Percentiles rank a stretch among this genome's conserved stretches.
Evolutionary conservation across 1,140 invertebrate species (phyloP).

Genomic region (Papilio glaucus): DNA sequence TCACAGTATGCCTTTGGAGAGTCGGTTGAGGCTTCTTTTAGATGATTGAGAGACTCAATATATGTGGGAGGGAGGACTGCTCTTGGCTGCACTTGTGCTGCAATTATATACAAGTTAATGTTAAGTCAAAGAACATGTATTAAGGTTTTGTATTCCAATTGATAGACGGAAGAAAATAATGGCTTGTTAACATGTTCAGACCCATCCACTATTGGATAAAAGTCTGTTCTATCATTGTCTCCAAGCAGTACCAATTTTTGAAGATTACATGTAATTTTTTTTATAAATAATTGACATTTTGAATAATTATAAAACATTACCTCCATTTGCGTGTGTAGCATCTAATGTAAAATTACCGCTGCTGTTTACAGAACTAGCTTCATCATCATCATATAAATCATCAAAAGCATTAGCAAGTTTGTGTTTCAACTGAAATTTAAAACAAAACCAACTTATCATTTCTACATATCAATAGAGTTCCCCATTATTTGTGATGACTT

Average conservation of each 20-base stretch:
- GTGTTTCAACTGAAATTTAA: slow-evolving; percentile 78
- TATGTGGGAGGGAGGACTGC: slow-evolving; percentile 70
- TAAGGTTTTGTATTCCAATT: background rate
- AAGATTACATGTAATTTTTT: too few species aligned
- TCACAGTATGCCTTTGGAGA: slow-evolving; percentile 68
- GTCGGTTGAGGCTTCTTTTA: slow-evolving; percentile 66
- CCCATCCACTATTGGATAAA: too few species aligned
- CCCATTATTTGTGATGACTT: too few species aligned
- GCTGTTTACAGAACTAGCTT: slow-evolving; percentile 82
- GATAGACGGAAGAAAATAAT: too few species aligned
- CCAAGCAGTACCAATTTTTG: too few species aligned
- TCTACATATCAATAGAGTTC: too few species aligned
- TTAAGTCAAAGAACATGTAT: background rate
- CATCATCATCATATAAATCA: slow-evolving; percentile 83
- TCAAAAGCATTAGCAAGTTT: slow-evolving; percentile 84
- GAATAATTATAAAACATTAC: slow-evolving; percentile 42
- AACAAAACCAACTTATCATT: too few species aligned
- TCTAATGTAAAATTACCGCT: slow-evolving; percentile 77
- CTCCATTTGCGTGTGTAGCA: slow-evolving; percentile 62
- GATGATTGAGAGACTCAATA: slow-evolving; percentile 70
- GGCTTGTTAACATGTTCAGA: too few species aligned
- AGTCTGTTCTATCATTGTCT: too few species aligned
- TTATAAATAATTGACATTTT: background rate
- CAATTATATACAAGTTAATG: background rate
- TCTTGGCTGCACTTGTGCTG: slow-evolving; percentile 45